Base-by-base conservation (phyloP, 2,888 invertebrate genomes). In the Euplexia lucipara region DNA sequence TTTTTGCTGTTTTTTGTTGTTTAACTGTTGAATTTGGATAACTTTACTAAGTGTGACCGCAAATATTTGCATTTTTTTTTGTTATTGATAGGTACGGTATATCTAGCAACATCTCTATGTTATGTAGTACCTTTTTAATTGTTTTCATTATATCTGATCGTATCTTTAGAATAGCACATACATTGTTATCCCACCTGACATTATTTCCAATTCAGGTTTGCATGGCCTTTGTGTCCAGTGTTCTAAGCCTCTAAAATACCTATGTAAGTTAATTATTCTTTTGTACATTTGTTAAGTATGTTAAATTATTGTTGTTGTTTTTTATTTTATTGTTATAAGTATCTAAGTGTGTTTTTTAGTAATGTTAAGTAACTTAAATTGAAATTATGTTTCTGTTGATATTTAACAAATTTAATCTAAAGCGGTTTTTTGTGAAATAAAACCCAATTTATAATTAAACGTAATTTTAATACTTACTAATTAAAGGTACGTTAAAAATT, bases 401-500 rank as follows among this genome's bases (percentile, higher is more conserved):
- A n/a, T n/a, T n/a, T 37, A 37, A 37, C 6, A 14, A 37, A 0
- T 8, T 0, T 41, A 9, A 18, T 18, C 2, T 30, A 3, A 22
- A 7, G 35, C n/a, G 1, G 18, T 10, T 3, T 52, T 35, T 58
- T 12, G 7, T 45, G 7, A 60, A 75, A 69, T 68, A 53, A 76
- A 70, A 30, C 39, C 4, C 2, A 20, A 30, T 35, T 35, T 58
- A 5, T 7, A 45, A 52, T 53, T 64, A 48, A 66, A 51, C 30
- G 9, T 48, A 63, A 66, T 70, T 81, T 67, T 81, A 75, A 73
- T 79, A 61, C 49, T 66, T 60, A 74, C 14, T 53, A 45, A 67
- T 58, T 47, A 60, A 61, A 64, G 2, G 64, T 66, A 58, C 51
- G 54, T 61, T 62, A 77, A 53, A 76, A 63, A 56, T 76, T 71